A percentile compares a stretch with the other conserved stretches of the same genome.
phyloP scores from a whole-genome alignment of 2,797 vertebrate genomes.

The Enteromius viviparus region DNA sequence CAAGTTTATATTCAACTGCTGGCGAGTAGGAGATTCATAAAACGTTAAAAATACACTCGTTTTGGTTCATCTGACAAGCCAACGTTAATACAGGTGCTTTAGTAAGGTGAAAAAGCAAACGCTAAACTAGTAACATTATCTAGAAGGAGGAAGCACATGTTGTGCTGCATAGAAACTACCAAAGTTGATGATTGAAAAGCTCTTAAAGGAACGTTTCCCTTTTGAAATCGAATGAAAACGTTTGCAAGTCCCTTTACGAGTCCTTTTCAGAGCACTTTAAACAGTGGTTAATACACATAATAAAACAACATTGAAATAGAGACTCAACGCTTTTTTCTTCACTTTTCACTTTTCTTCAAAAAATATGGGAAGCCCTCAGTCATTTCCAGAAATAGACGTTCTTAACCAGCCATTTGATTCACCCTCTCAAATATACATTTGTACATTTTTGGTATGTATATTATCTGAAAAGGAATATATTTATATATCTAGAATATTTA shows the following conservation, averaged over 20 bases:
- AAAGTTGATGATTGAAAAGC: not conserved
- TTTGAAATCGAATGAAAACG: not conserved
- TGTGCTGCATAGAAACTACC: constrained; percentile 14
- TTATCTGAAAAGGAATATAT: constrained; percentile 64
- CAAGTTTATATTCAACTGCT: not conserved
- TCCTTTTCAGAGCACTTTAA: constrained; percentile 11
- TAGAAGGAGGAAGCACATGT: not conserved
- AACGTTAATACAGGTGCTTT: not conserved
- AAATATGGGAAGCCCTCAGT: constrained; percentile 65
- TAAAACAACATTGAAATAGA: constrained; percentile 2
- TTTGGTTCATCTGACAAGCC: constrained; percentile 15
- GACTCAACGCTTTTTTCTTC: not conserved
- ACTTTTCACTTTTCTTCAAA: not conserved
- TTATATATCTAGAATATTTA: constrained; percentile 70
- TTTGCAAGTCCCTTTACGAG: not conserved
- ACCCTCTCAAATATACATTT: constrained; percentile 60
- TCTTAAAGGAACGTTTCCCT: not conserved
- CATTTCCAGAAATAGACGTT: constrained; percentile 47
- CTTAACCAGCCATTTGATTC: constrained; percentile 55
- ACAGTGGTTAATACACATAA: not conserved
- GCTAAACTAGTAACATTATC: not conserved
- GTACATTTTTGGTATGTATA: constrained; percentile 69
- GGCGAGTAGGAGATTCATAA: not conserved
- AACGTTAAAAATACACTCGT: constrained; percentile 5
- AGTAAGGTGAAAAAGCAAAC: not conserved